Evolutionary conservation across 2,113 vertebrate genomes (phyloP).

Genomic region (Bucco capensis): DNA sequence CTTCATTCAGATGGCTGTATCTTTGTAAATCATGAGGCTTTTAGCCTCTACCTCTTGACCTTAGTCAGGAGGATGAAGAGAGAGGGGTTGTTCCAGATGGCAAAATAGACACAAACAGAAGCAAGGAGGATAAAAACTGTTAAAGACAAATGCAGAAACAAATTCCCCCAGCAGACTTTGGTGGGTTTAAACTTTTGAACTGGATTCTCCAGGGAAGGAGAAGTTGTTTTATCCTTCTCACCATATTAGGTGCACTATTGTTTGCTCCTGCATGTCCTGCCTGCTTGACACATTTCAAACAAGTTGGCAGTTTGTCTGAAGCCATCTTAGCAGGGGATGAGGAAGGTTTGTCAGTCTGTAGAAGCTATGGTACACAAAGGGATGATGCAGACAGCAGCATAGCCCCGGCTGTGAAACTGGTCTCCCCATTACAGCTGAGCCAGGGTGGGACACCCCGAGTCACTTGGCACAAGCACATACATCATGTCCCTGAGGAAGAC

Average conservation of each 20-base stretch:
- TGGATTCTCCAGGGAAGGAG: neutral
- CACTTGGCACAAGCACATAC: fast-evolving
- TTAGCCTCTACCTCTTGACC: neutral
- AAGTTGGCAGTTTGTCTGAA: neutral
- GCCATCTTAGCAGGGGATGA: neutral
- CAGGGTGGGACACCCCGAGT: neutral
- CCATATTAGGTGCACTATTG: fast-evolving
- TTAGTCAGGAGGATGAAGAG: neutral
- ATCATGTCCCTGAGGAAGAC: fast-evolving
- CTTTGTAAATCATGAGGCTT: neutral
- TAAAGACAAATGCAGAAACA: neutral
- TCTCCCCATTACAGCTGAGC: neutral
- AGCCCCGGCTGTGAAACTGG: neutral
- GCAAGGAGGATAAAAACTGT: neutral
- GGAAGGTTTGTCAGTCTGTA: neutral
- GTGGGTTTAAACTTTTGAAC: neutral
- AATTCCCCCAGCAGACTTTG: neutral
- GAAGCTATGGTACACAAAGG: fast-evolving
- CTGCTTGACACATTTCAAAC: fast-evolving
- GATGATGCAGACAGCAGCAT: neutral
- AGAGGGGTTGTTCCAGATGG: neutral
- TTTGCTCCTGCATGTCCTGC: no score
- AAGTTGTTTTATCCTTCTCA: neutral
- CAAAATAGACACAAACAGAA: neutral
- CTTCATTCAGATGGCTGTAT: neutral